Percentiles rank a stretch among this genome's conserved stretches.
These are phyloP conservation scores for Sebastolobus alascanus DNA, from an alignment of 2,797 vertebrate genomes.

Conservation along the genomic window DNA sequence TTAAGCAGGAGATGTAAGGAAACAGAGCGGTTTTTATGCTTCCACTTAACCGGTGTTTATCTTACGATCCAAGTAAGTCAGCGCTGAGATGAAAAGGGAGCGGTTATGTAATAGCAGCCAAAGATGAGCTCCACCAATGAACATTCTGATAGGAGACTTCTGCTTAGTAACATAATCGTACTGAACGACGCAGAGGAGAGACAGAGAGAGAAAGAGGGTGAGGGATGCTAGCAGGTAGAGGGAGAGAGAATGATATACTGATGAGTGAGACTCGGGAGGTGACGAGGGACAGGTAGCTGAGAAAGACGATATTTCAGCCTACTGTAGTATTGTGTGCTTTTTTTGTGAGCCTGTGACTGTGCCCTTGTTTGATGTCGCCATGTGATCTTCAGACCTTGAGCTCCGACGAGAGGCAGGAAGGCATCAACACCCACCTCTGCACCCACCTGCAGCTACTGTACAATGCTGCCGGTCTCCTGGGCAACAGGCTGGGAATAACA, in stretches of 20 bases:
- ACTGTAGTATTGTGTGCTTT: not conserved
- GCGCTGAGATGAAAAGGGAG: conserved; percentile 57
- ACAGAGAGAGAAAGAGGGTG: conserved; percentile 32
- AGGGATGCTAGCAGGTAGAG: conserved; percentile 40
- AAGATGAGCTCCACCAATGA: conserved; percentile 79
- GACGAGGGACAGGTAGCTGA: not conserved
- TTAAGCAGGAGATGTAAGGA: conserved; percentile 34
- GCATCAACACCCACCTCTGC: conserved; percentile 64
- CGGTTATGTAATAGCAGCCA: conserved; percentile 73
- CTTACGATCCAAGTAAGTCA: conserved; percentile 58
- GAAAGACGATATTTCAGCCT: conserved; percentile 1
- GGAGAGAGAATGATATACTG: not conserved
- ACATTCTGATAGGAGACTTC: conserved; percentile 71
- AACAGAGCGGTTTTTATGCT: conserved; percentile 41
- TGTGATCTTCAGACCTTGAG: conserved; percentile 68
- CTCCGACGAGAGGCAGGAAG: conserved; percentile 55
- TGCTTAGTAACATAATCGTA: conserved; percentile 82
- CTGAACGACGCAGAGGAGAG: conserved; percentile 42
- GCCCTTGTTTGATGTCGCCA: conserved; percentile 58
- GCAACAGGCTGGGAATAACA: conserved; percentile 73
- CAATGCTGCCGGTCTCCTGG: conserved; percentile 71
- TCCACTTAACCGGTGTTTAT: conserved; percentile 60
- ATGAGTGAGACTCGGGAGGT: conserved; percentile 2
- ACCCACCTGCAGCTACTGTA: conserved; percentile 71
- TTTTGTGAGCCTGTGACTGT: conserved; percentile 1